Evolutionary conservation across 2,113 vertebrate genomes (phyloP).

Genomic region (Notothenia coriiceps): DNA sequence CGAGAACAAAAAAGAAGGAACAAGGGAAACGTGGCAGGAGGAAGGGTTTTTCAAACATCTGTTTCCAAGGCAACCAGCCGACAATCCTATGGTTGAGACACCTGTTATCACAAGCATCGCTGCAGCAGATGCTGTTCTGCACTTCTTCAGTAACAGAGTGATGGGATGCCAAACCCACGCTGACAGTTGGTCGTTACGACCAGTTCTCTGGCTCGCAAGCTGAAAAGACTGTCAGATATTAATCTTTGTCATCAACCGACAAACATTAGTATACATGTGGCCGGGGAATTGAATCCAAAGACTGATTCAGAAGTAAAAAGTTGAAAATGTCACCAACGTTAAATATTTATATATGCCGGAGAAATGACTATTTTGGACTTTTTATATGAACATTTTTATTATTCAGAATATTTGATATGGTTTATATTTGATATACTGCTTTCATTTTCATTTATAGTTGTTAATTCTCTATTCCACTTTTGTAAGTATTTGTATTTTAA

Average conservation of each 20-base stretch:
- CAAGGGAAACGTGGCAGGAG: slow-evolving; percentile 41
- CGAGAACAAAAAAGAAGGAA: slow-evolving; percentile 25
- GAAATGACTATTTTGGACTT: too few species aligned
- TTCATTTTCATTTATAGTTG: too few species aligned
- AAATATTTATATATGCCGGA: slow-evolving; percentile 55
- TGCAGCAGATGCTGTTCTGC: slow-evolving; percentile 64
- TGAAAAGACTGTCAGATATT: slow-evolving; percentile 55
- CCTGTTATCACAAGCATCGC: slow-evolving; percentile 72
- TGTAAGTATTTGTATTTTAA: too few species aligned
- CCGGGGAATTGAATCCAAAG: slow-evolving; percentile 46
- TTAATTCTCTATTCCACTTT: too few species aligned
- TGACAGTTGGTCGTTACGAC: slow-evolving; percentile 63
- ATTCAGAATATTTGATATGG: too few species aligned
- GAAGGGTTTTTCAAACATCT: slow-evolving; percentile 62
- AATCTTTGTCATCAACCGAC: slow-evolving; percentile 59
- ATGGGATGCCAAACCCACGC: slow-evolving; percentile 59
- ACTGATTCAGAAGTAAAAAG: slow-evolving; percentile 7
- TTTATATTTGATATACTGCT: too few species aligned
- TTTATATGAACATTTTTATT: too few species aligned
- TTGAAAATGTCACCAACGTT: slow-evolving; percentile 18
- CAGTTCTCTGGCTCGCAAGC: slow-evolving; percentile 40
- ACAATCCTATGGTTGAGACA: slow-evolving; percentile 61
- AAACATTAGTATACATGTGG: slow-evolving; percentile 46
- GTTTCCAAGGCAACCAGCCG: slow-evolving; percentile 73
- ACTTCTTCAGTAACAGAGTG: slow-evolving; percentile 58